A percentile compares a stretch with the other conserved stretches of the same genome.
phyloP scores from a whole-genome alignment of 2,797 vertebrate genomes.

The Sandelia bainsii region DNA sequence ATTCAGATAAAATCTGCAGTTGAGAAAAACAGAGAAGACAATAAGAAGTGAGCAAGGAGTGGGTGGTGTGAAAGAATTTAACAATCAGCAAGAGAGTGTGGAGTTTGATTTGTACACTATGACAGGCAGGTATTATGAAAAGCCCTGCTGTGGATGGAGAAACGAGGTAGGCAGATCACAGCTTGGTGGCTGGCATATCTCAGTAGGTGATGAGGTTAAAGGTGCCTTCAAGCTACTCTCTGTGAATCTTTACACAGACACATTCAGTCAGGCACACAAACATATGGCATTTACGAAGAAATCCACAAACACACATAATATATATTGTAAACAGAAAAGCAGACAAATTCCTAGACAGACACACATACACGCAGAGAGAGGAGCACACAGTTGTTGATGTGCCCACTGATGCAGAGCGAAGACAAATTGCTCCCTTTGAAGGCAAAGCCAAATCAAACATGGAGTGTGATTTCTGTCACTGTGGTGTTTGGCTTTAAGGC shows the following conservation, averaged over 20 bases:
- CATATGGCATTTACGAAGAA: conserved; percentile 6
- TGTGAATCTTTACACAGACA: conserved; percentile 32
- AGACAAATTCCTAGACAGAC: conserved; percentile 29
- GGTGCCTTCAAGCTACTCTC: conserved; percentile 52
- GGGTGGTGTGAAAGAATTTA: conserved; percentile 56
- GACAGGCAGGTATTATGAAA: conserved; percentile 67
- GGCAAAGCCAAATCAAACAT: conserved; percentile 76
- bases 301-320: conserved; percentile 19
- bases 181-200: conserved; percentile 61
- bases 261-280: neutral
- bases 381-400: conserved; percentile 70
- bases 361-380: conserved; percentile 8
- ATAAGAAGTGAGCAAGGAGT: conserved; percentile 10
- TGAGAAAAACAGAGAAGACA: conserved; percentile 45
- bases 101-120: conserved; percentile 39
- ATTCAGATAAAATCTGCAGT: conserved; percentile 11
- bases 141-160: conserved; percentile 60
- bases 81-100: conserved; percentile 43
- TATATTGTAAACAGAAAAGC: conserved; percentile 45
- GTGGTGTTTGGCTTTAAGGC: conserved; percentile 68
- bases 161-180: conserved; percentile 64
- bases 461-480: conserved; percentile 76
- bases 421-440: conserved; percentile 83
- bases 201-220: conserved; percentile 71
- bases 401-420: conserved; percentile 74